Evolutionary conservation across 2,888 invertebrate species (phyloP), one percentile per base, ranked within the genome.

Genomic region (Euphydryas editha): DNA sequence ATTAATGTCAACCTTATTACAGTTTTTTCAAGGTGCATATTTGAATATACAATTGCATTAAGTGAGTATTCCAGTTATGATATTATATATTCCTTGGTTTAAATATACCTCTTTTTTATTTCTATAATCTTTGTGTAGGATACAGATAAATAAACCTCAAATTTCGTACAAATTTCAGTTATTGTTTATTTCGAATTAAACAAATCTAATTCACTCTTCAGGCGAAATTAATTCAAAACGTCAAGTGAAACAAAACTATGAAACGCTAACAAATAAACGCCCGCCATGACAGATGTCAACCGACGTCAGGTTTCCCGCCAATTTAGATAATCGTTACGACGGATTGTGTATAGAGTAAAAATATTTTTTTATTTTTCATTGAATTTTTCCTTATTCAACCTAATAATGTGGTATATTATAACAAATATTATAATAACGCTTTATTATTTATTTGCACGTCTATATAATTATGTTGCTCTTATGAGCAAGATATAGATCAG

Each of bases 281-380:
- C 76, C 83, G 84, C 84, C 84, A 82, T 68, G 72, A 71, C 80
- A 68, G 70, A 49, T 69, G 71, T 63, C 71, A 70, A 59, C 75
- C 30, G 69, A 64, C 77, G 83, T 84, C 86, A 83, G 81, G 80
- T 82, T 78, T 79, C 67, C 72, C 84, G 79, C 80, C 83, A 85
- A 84, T 85, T 83, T 79, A 66, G 76, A 75, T 61, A 49, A 71
- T 72, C 70, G 76, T 77, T 66, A 49, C 59, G 46, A 62, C 57
- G 56, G 56, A 55, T 46, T 51, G 51, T 65, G 20, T 42, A 17
- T 54, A 30, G 17, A 54, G 17, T 36, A 54, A 11, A 36, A 30
- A 51, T 24, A 24, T 24, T 51, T n/a, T 13, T 17, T 17, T 54
- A 36, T 47, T 47, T 47, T 20, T 47, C 8, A 5, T 30, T 7